A percentile compares a stretch with the other conserved stretches of the same genome.
Evolutionary conservation across 2,888 invertebrate species (phyloP).

Genomic region (Bellardia pandia): DNA sequence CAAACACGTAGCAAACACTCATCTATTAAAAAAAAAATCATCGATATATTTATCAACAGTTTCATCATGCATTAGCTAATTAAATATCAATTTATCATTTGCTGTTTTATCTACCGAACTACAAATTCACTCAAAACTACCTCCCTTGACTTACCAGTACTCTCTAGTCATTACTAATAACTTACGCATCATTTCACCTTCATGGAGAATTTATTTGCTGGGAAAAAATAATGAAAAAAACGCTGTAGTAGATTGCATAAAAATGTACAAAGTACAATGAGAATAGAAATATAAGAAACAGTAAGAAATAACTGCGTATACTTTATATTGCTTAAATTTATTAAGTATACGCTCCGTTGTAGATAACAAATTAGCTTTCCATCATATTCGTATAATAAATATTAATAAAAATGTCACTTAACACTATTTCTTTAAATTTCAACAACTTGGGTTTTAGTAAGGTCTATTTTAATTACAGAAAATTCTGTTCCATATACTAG

Average conservation of each 20-base stretch:
- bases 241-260: not conserved
- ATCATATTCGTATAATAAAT: too few species aligned
- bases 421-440: too few species aligned
- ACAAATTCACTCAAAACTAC: not conserved
- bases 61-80: conserved; percentile 23
- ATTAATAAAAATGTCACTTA: too few species aligned
- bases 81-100: conserved; percentile 27
- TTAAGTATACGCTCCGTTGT: too few species aligned
- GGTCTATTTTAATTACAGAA: not conserved
- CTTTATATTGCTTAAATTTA: too few species aligned
- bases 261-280: not conserved
- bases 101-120: not conserved
- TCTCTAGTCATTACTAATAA: not conserved
- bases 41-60: not conserved
- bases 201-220: conserved; percentile 1
- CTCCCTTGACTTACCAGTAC: not conserved
- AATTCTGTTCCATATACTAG: not conserved
- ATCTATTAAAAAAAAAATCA: not conserved
- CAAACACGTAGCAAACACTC: not conserved
- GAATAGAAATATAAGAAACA: too few species aligned
- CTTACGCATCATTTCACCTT: conserved; percentile 8
- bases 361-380: too few species aligned
- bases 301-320: too few species aligned
- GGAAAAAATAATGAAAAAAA: not conserved
- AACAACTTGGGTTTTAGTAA: not conserved